A percentile compares a stretch with the other conserved stretches of the same genome.
These are phyloP conservation scores for Procavia capensis DNA, from an alignment of 2,113 vertebrate genomes.

Conservation along the genomic window DNA sequence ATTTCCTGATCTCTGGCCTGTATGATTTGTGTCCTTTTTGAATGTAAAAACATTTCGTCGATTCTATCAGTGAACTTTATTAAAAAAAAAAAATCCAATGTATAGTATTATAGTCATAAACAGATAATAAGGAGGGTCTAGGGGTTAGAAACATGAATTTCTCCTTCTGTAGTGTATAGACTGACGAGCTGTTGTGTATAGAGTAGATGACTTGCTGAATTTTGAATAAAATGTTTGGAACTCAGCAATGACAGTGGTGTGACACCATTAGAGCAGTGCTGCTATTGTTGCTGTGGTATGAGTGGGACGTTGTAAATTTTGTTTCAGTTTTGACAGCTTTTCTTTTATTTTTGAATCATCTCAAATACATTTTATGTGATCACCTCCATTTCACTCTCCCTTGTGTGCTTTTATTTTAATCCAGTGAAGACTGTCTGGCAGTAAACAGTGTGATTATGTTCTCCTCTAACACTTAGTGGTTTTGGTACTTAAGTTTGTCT, in stretches of 20 bases:
- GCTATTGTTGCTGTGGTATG: not conserved
- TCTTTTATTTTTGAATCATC: conserved; percentile 43
- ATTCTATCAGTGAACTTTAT: conserved; percentile 1
- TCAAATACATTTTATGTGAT: conserved; percentile 39
- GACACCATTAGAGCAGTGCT: not conserved
- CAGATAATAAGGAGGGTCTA: not conserved
- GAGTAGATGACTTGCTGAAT: not conserved
- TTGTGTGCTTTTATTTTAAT: conserved; percentile 58
- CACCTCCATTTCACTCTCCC: conserved; percentile 7
- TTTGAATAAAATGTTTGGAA: conserved; percentile 40
- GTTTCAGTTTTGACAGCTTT: conserved; percentile 31
- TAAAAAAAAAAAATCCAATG: not conserved
- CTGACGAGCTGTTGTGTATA: not conserved
- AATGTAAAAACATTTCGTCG: conserved; percentile 24
- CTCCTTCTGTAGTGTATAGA: not conserved
- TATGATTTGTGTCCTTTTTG: conserved; percentile 6
- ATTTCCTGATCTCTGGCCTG: not conserved
- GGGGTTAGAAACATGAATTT: conserved; percentile 34
- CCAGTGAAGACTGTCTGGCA: not conserved
- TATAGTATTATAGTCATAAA: conserved; percentile 11
- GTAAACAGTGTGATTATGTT: conserved; percentile 48
- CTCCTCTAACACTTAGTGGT: conserved; percentile 39
- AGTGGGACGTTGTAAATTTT: not conserved
- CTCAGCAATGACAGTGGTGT: not conserved
- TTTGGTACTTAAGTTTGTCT: conserved; percentile 53